Evolutionary conservation across 2,888 invertebrate genomes (phyloP), one percentile per base, ranked within the genome.

Genomic region (Osmoderma eremita): DNA sequence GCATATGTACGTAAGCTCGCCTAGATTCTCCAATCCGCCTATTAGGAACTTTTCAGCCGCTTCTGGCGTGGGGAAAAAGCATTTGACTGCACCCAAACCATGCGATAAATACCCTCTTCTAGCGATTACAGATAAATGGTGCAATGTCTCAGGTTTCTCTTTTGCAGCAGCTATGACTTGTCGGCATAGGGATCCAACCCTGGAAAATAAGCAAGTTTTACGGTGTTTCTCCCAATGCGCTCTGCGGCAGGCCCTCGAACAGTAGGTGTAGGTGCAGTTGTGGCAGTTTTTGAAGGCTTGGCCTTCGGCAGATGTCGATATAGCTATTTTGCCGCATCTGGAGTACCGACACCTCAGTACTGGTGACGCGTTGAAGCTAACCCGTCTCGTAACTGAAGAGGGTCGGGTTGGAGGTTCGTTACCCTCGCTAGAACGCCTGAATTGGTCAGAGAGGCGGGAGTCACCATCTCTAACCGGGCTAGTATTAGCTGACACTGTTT

Each of bases 211-310:
- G 80, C 97, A 97, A 39, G 92, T 91, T 77, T 92, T 92, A 69
- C 95, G 89, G 80, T 98, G 98, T 76, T 92, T 91, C 78, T 94
- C 93, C 97, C 97, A 97, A 80, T 98, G 96, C 12, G 92, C 89
- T 69, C 93, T 86, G 20, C 98, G 88, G 81, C 97, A 98, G 77
- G 93, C 91, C 69, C 94, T 88, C 69, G 95, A 94, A 84, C 98
- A 98, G 83, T 98, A 98, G 78, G 93, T 90, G 78, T 95, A 94
- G 74, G 93, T 92, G 84, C 98, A 98, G 82, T 97, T 97, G 84
- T 96, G 96, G 83, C 95, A 96, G 75, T 92, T 93, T 82, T 97
- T 96, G 85, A 91, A 97, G 75, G 88, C 87, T 74, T 89, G 86
- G 73, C 92, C 90, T 69, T 97, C 97, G 74, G 94, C 91, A 67